Conservation (phyloP, 1,140 invertebrate species). For the Apocrypta bakeri region DNA sequence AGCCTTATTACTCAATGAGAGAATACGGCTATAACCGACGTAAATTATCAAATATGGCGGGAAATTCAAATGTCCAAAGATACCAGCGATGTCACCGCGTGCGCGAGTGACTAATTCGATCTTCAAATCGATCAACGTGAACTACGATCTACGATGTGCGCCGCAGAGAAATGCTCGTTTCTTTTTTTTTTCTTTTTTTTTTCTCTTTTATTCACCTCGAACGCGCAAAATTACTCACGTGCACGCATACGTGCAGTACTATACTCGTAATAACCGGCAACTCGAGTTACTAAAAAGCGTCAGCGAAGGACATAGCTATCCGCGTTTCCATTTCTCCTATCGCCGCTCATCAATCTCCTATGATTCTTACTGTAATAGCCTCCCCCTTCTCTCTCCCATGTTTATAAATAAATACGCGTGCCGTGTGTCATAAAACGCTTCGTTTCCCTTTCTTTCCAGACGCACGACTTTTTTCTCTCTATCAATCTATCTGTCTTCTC, state of each 20-base stretch:
- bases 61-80: too few species aligned
- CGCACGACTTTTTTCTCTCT: not conserved
- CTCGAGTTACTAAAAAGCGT: conserved; percentile 5
- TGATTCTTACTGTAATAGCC: not conserved
- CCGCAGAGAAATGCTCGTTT: too few species aligned
- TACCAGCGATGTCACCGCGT: too few species aligned
- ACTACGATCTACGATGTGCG: too few species aligned
- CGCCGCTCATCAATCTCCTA: not conserved
- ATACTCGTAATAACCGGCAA: not conserved
- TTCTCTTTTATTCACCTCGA: not conserved
- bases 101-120: too few species aligned
- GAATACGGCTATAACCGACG: too few species aligned
- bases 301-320: not conserved
- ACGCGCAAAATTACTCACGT: not conserved
- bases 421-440: not conserved
- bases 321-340: not conserved
- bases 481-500: too few species aligned
- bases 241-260: not conserved
- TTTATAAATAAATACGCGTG: conserved; percentile 6
- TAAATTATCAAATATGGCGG: too few species aligned
- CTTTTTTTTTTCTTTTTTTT: not conserved
- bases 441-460: not conserved
- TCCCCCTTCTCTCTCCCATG: not conserved
- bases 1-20: too few species aligned
- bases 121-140: too few species aligned